These are phyloP conservation scores for Octomys mimax DNA, from an alignment of 2,797 vertebrate genomes.

Conservation along the genomic window DNA sequence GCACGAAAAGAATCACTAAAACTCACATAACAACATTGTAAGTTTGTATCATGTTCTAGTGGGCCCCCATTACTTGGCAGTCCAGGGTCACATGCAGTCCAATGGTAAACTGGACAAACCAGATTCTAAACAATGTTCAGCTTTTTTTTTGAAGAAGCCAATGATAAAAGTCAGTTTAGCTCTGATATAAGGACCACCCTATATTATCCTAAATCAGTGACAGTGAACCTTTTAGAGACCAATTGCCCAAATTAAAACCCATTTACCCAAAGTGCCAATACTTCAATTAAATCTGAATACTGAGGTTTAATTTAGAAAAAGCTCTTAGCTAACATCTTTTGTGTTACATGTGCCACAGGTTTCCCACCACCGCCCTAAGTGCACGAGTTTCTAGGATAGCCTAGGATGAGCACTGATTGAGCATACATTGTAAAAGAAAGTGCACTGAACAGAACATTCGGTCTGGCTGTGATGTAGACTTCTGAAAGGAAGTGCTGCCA, in stretches of 20 bases:
- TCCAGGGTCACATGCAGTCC: not conserved
- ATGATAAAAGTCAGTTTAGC: not conserved
- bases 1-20: not conserved
- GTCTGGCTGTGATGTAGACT: not conserved
- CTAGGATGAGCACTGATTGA: not conserved
- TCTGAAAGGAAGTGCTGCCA: not conserved
- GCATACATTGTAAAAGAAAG: not conserved
- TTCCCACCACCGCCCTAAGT: not conserved
- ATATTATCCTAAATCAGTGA: not conserved
- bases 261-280: not conserved
- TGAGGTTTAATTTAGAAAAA: not conserved
- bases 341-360: not conserved
- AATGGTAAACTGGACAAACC: not conserved
- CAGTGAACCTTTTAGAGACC: not conserved
- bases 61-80: not conserved
- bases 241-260: not conserved
- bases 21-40: not conserved
- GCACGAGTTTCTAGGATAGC: not conserved
- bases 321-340: not conserved
- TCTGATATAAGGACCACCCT: not conserved
- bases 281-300: not conserved
- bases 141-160: not conserved
- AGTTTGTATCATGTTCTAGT: not conserved
- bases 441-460: not conserved
- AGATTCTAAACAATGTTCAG: not conserved